These are phyloP conservation scores for Gari tellinella DNA, from an alignment of 2,888 invertebrate genomes.

Conservation along the genomic window DNA sequence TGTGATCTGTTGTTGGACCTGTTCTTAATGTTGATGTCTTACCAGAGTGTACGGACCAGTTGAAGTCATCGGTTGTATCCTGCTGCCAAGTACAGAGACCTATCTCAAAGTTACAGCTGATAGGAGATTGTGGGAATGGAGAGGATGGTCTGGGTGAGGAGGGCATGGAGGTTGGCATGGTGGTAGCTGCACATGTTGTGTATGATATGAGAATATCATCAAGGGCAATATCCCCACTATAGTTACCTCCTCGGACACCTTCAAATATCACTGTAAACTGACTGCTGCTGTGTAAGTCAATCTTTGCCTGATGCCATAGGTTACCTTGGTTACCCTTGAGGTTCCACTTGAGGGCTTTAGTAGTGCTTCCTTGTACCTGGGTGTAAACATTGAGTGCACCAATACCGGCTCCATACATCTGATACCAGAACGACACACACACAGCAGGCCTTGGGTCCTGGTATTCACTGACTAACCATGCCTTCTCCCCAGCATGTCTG, in stretches of 20 bases:
- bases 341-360: conserved; percentile 52
- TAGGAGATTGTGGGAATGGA: conserved; percentile 68
- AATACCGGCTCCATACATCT: conserved; percentile 79
- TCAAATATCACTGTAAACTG: conserved; percentile 76
- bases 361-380: conserved; percentile 47
- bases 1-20: conserved; percentile 80
- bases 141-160: conserved; percentile 62
- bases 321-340: conserved; percentile 73
- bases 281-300: conserved; percentile 37
- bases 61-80: conserved; percentile 75
- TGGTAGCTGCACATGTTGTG: conserved; percentile 56
- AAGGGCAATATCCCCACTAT: conserved; percentile 80
- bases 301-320: conserved; percentile 68
- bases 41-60: conserved; percentile 75
- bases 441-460: conserved; percentile 61
- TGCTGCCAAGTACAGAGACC: conserved; percentile 77
- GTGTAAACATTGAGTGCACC: conserved; percentile 77
- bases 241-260: conserved; percentile 74
- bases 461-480: conserved; percentile 82
- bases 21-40: conserved; percentile 68
- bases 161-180: conserved; percentile 49
- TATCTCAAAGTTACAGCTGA: conserved; percentile 79
- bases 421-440: conserved; percentile 79
- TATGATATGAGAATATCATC: conserved; percentile 75
- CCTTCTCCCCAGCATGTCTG: conserved; percentile 86